Conservation (phyloP, 2,113 vertebrate genomes). For the Lates calcarifer region DNA sequence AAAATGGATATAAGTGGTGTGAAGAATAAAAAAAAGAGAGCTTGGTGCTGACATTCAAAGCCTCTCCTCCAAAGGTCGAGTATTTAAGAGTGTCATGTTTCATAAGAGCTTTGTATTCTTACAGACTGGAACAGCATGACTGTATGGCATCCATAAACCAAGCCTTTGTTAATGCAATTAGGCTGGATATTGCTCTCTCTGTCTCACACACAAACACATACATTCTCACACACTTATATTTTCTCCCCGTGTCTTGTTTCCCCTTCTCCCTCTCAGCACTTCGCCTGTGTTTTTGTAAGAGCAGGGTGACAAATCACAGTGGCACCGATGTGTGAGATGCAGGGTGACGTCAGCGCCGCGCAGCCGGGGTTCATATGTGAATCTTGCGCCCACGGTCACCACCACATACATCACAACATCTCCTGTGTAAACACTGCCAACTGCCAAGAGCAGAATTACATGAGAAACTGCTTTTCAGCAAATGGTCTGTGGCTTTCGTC, state of each 20-base stretch:
- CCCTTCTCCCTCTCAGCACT: slow-evolving; percentile 36
- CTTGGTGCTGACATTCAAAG: neutral
- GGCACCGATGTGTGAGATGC: slow-evolving; percentile 57
- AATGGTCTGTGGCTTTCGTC: slow-evolving; percentile 51
- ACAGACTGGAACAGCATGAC: neutral
- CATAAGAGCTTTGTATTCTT: slow-evolving; percentile 20
- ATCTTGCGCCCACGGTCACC: slow-evolving; percentile 32
- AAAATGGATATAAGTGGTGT: neutral
- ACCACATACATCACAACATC: slow-evolving; percentile 40
- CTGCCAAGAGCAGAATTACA: neutral
- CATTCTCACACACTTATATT: neutral
- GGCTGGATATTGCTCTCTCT: neutral
- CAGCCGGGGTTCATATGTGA: slow-evolving; percentile 32
- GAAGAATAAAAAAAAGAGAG: neutral
- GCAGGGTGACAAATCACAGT: slow-evolving; percentile 59
- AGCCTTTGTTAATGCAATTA: slow-evolving; percentile 30
- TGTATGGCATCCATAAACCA: slow-evolving; percentile 9
- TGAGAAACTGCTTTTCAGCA: slow-evolving; percentile 41
- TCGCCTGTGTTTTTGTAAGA: slow-evolving; percentile 39
- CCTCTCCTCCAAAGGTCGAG: neutral
- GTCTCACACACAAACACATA: neutral
- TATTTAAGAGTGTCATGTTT: slow-evolving; percentile 13
- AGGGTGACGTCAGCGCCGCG: slow-evolving; percentile 57
- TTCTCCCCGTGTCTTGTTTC: slow-evolving; percentile 10
- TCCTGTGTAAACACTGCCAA: slow-evolving; percentile 39